Conservation (phyloP, 2,113 vertebrate species). For the Indicator indicator region DNA sequence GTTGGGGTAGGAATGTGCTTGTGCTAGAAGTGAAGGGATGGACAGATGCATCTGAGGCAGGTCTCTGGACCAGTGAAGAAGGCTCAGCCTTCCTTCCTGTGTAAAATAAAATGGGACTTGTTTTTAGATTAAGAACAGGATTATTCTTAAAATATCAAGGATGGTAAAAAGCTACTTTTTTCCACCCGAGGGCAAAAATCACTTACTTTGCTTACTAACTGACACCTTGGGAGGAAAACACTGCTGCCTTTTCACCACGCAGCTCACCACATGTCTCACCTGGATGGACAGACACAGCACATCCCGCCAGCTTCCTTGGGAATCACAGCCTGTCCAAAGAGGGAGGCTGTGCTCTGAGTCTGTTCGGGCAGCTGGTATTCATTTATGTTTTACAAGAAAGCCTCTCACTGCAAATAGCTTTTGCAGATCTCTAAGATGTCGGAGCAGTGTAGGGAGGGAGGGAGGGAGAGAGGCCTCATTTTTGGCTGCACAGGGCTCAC, state of each 20-base stretch:
- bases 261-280: neutral
- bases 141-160: neutral
- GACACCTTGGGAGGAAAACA: neutral
- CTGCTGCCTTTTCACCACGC: neutral
- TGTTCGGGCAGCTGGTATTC: constrained; percentile 77
- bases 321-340: constrained; percentile 20
- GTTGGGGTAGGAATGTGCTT: accelerated
- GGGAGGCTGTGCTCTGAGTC: constrained; percentile 4
- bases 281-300: neutral
- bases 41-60: accelerated
- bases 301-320: neutral
- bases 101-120: neutral
- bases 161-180: neutral
- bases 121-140: neutral
- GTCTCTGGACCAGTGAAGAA: neutral
- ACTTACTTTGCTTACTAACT: neutral
- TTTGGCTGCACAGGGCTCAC: neutral
- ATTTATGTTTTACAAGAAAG: constrained; percentile 79
- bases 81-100: neutral
- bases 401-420: constrained; percentile 75
- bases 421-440: constrained; percentile 65
- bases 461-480: neutral
- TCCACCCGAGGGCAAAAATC: neutral
- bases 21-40: neutral
- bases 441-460: neutral